Conservation (phyloP, 2,797 vertebrate genomes). For the Chromis chromis region DNA sequence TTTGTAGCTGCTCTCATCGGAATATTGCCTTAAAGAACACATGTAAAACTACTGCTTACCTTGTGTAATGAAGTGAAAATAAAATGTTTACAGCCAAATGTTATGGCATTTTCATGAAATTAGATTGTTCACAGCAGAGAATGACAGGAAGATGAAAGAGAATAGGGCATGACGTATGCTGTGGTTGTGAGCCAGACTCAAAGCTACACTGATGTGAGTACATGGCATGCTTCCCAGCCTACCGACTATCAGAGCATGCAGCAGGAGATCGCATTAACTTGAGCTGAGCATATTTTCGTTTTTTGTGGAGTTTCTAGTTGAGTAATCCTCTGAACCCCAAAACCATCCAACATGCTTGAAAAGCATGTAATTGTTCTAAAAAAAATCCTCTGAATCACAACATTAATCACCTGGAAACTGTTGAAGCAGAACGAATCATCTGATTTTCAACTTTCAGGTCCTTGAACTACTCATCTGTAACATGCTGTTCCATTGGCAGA, state of each 20-base stretch:
- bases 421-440: too few species aligned
- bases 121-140: conserved; percentile 37
- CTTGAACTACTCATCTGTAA: too few species aligned
- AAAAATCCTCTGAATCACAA: too few species aligned
- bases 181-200: conserved; percentile 57
- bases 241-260: conserved; percentile 30
- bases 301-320: background rate
- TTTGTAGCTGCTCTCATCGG: background rate
- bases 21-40: conserved; percentile 1
- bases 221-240: conserved; percentile 62
- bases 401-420: too few species aligned
- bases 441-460: too few species aligned
- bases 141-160: conserved; percentile 57
- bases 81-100: background rate
- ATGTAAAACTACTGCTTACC: conserved; percentile 18
- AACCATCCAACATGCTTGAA: too few species aligned
- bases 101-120: conserved; percentile 42
- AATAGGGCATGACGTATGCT: conserved; percentile 43
- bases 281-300: conserved; percentile 13
- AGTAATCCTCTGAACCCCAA: background rate
- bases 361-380: too few species aligned
- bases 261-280: conserved; percentile 30
- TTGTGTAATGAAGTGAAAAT: conserved; percentile 6
- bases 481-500: too few species aligned
- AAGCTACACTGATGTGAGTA: conserved; percentile 50